Base-by-base conservation (phyloP, 2,888 invertebrate species). In the Limnephilus rhombicus region DNA sequence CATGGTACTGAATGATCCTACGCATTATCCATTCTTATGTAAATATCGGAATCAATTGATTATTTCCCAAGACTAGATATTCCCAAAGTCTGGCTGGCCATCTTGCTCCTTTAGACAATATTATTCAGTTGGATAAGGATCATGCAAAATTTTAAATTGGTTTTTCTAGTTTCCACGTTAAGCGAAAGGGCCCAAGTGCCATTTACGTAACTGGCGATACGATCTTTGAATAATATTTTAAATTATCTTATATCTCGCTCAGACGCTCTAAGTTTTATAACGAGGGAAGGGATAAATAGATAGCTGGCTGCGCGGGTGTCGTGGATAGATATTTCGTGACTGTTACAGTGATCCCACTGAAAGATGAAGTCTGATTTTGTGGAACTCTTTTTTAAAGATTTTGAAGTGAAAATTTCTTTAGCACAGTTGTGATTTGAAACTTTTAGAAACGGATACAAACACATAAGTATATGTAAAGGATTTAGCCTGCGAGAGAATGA, bases 91-190 rank as follows among this genome's bases (percentile, higher is more conserved):
- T 68, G 9, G 68, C 68, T 68, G 68, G 68, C 68, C 68, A 68
- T 68, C 24, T 68, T 68, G 68, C 24, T 68, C 9, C 68, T 68
- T 68, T 24, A 68, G 68, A 83, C 83, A 87, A 45, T 49, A 45
- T 83, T 86, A 86, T 86, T 45, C 86, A 86, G 86, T 45, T 29
- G 86, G 86, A 86, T 86, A 91, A 85, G 87, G 80, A 86, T 87
- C 91, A 91, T 91, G 91, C 86, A 91, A 91, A 91, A 85, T 91
- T 90, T 91, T 86, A 89, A 91, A 88, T 91, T 83, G 91, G 81
- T 89, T 88, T 87, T 81, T 53, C 49, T 88, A 91, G 88, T 91
- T 88, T 89, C 91, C 82, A 80, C 88, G 87, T 91, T 82, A 91
- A 91, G 53, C 82, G 85, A 89, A 86, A 45, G 45, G 86, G 29